Evolutionary conservation across 2,888 invertebrate species (phyloP).

Genomic region (Myathropa florea): DNA sequence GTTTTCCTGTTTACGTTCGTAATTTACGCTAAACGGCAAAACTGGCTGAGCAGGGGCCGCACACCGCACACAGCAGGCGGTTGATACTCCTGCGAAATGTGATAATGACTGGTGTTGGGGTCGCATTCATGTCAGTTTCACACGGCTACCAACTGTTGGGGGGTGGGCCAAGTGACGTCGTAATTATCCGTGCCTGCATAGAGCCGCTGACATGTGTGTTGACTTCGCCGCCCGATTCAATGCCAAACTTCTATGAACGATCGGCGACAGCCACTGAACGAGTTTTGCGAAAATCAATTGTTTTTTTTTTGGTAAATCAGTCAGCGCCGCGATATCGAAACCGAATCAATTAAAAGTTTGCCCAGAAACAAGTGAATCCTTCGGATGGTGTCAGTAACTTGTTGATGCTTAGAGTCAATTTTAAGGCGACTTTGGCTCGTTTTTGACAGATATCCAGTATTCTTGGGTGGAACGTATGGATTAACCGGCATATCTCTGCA

Average conservation of each 20-base stretch:
- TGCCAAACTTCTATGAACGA: neutral
- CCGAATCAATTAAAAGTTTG: neutral
- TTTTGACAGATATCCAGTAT: neutral
- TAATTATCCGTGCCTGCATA: constrained; percentile 35
- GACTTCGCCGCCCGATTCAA: neutral
- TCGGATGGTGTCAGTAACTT: neutral
- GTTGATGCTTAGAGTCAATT: neutral
- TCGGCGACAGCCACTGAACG: neutral
- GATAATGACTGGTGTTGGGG: neutral
- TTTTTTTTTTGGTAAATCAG: neutral
- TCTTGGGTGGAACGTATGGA: neutral
- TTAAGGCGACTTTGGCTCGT: neutral
- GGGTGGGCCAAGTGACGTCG: constrained; percentile 27
- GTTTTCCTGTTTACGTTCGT: constrained; percentile 42
- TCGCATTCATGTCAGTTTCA: constrained; percentile 11
- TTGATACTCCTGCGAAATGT: constrained; percentile 8
- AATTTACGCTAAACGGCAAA: constrained; percentile 36
- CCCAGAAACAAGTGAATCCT: neutral
- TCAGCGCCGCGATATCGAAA: neutral
- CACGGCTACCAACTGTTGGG: constrained; percentile 20
- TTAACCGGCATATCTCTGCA: no score
- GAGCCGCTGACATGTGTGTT: neutral
- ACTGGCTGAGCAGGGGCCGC: neutral
- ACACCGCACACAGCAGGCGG: constrained; percentile 17
- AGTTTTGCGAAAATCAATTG: neutral